Evolutionary conservation across 2,888 invertebrate genomes (phyloP), one percentile per base, ranked within the genome.

Genomic region (Drosophila mulleri): DNA sequence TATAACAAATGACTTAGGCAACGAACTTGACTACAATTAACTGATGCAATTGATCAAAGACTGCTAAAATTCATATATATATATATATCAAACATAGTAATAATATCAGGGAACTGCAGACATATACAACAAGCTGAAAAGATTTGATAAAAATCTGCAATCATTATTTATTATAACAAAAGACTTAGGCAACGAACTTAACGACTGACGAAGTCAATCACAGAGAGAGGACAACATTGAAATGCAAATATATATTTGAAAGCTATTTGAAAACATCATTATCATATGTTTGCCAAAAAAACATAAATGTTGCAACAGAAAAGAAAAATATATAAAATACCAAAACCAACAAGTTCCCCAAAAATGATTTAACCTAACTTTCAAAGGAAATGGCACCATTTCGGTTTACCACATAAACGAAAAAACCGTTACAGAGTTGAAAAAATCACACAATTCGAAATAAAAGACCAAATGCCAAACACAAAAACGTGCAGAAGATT

Each of bases 331-430:
- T n/a, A 26, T 29, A 37, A 39, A 35, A 54, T 29, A 12, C 26
- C 37, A 39, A 29, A 54, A 54, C 7, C 11, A 67, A 29, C 45
- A 35, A 61, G 39, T 12, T 18, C 32, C 48, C 32, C 26, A 32
- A 45, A 52, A 52, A 70, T 80, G 72, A 71, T 66, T 82, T 67
- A 72, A 77, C 54, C 32, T 42, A 73, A 72, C 83, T 88, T 83
- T 88, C 69, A 63, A 80, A 80, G 88, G 88, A 83, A 83, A 86
- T 83, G 75, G 61, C 81, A 75, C 67, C 80, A 70, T 88, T 80
- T 71, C 41, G 45, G 60, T 58, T 79, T 80, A 80, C 77, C 67
- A 77, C 79, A 78, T 58, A 72, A 42, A 63, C 52, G 26, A 65
- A 74, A 62, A 79, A 67, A 67, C 66, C 72, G 68, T 77, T 72